These are phyloP conservation scores for Acleris holmiana DNA, from an alignment of 2,888 invertebrate species.

Conservation along the genomic window DNA sequence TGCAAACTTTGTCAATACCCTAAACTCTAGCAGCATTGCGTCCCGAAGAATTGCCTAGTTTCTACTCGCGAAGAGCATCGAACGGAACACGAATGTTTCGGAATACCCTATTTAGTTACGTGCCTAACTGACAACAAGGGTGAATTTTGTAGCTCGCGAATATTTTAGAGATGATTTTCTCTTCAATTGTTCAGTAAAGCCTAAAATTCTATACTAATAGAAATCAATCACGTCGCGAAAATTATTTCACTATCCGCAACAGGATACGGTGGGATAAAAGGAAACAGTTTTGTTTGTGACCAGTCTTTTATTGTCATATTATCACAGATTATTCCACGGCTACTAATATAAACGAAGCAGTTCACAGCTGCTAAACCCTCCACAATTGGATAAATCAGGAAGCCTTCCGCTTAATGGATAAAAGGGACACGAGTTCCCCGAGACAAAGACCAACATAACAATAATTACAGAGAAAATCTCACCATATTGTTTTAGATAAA, in stretches of 20 bases:
- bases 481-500: constrained; percentile 18
- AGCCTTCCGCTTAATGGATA: constrained; percentile 27
- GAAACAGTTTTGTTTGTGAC: constrained; percentile 77
- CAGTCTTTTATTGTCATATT: constrained; percentile 75
- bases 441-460: constrained; percentile 21
- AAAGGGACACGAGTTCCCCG: constrained; percentile 19
- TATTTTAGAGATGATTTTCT: background rate
- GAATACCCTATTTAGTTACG: background rate
- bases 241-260: constrained; percentile 40
- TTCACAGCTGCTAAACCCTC: constrained; percentile 58
- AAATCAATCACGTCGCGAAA: constrained; percentile 4
- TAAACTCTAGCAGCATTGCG: constrained; percentile 10
- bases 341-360: constrained; percentile 57
- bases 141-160: background rate
- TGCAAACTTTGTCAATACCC: constrained; percentile 7
- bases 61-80: background rate
- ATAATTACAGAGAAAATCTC: constrained; percentile 22
- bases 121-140: background rate
- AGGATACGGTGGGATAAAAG: constrained; percentile 76
- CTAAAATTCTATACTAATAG: no score
- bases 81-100: background rate
- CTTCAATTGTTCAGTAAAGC: no score
- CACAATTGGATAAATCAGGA: constrained; percentile 43
- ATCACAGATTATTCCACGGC: constrained; percentile 61
- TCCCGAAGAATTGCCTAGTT: constrained; percentile 6